Evolutionary conservation across 2,888 invertebrate species (phyloP).

Genomic region (Panzeria rudis): DNA sequence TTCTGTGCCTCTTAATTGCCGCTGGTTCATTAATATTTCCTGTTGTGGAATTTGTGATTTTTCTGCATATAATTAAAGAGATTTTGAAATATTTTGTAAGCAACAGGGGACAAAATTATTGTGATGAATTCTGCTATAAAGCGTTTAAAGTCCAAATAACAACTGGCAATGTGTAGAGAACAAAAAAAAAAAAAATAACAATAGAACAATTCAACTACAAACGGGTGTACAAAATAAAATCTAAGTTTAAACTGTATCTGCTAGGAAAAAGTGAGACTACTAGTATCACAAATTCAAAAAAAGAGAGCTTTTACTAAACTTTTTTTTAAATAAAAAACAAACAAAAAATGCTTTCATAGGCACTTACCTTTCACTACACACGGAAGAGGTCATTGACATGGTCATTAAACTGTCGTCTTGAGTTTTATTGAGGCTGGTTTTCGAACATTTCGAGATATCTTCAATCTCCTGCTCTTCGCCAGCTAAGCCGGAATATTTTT

Average conservation of each 20-base stretch:
- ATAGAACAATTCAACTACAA: neutral
- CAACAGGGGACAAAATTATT: conserved; percentile 15
- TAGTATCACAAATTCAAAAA: neutral
- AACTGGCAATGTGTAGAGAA: conserved; percentile 23
- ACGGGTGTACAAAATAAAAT: neutral
- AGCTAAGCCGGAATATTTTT: conserved; percentile 79
- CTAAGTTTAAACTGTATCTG: conserved; percentile 4
- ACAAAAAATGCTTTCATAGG: neutral
- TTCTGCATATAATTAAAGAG: conserved; percentile 70
- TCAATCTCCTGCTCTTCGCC: conserved; percentile 83
- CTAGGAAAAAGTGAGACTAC: neutral
- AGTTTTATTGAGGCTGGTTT: conserved; percentile 63
- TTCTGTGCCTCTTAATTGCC: conserved; percentile 18
- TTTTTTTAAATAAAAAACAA: neutral
- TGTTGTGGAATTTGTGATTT: conserved; percentile 53
- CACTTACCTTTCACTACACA: conserved; percentile 80
- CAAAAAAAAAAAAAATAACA: conserved; percentile 23
- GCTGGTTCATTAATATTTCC: conserved; percentile 65
- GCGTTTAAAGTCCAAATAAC: conserved; percentile 9
- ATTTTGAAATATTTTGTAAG: conserved; percentile 52
- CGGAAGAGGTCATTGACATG: conserved; percentile 78
- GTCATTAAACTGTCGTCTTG: conserved; percentile 74
- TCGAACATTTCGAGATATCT: conserved; percentile 64
- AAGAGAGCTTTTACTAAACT: conserved; percentile 46
- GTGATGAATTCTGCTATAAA: conserved; percentile 24